Percentiles rank a stretch among this genome's conserved stretches.
Conservation (phyloP, 2,888 invertebrate species). For the Dryadula phaetusa region DNA sequence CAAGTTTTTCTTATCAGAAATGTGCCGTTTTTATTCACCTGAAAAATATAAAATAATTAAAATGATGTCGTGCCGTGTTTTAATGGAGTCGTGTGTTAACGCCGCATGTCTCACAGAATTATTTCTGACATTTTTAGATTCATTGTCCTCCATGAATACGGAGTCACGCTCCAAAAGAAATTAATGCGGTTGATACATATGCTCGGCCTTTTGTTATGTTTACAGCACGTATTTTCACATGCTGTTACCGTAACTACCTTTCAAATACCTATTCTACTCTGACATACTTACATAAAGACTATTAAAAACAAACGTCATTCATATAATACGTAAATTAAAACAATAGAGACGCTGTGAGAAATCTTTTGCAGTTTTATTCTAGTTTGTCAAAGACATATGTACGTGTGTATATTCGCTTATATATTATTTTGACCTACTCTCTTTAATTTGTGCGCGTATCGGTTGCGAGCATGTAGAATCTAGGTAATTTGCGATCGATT, state of each 20-base stretch:
- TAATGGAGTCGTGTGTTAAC: slow-evolving; percentile 55
- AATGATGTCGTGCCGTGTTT: slow-evolving; percentile 49
- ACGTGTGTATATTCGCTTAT: slow-evolving; percentile 18
- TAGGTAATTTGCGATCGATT: slow-evolving; percentile 54
- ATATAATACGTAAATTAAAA: slow-evolving; percentile 26
- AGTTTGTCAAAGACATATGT: slow-evolving; percentile 26
- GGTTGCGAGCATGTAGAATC: slow-evolving; percentile 27
- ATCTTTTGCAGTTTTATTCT: slow-evolving; percentile 31
- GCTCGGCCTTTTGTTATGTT: slow-evolving; percentile 57
- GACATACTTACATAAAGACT: slow-evolving; percentile 44
- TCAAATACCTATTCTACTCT: slow-evolving; percentile 44
- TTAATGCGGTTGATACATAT: slow-evolving; percentile 71
- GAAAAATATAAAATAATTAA: slow-evolving; percentile 39
- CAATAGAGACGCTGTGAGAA: slow-evolving; percentile 27
- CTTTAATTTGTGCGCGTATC: slow-evolving; percentile 32
- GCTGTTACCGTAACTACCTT: slow-evolving; percentile 48
- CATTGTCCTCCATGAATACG: slow-evolving; percentile 77
- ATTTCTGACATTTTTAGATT: slow-evolving; percentile 81
- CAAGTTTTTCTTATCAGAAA: slow-evolving; percentile 26
- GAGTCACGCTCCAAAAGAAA: slow-evolving; percentile 83
- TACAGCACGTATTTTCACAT: slow-evolving; percentile 49
- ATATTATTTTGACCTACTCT: slow-evolving; percentile 33
- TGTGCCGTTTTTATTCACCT: slow-evolving; percentile 20
- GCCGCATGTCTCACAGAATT: slow-evolving; percentile 81
- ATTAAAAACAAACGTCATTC: slow-evolving; percentile 30